Evolutionary conservation across 2,888 invertebrate genomes (phyloP), one percentile per base, ranked within the genome.

Genomic region (Onthophagus sagittarius): DNA sequence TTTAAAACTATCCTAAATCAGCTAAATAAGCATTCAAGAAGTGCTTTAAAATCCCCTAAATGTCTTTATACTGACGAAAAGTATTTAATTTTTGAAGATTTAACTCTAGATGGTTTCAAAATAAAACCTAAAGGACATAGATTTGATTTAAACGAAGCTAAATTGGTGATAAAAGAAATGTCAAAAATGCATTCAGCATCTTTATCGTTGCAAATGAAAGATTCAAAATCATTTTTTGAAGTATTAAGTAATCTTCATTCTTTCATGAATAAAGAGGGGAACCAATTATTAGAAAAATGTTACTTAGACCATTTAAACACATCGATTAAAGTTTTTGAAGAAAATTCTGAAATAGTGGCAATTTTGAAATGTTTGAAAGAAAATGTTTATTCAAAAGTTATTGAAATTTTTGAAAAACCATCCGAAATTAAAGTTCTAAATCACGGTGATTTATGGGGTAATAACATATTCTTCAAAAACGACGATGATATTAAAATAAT

Each of bases 401-500:
- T 13, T 23, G 23, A 71, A 33, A 15, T 71, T 67, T 72, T 67
- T 62, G 15, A 63, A 71, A 6, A 72, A 32, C 62, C 31, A 5
- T 39, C 64, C 13, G 64, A 64, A 64, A 32, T 72, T 15, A 14
- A 70, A 4, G 80, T 80, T 62, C 75, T 80, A 5, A 78, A 77
- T 63, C 80, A 80, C 64, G 80, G 80, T 9, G 78, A 78, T 76
- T 69, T 75, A 15, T 80, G 80, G 80, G 70, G 73, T 6, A 79
- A 78, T 32, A 79, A 80, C 71, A 74, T 78, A 33, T 65, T 79
- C 15, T 75, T 77, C 23, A 75, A 75, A 23, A 70, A 71, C 9
- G 69, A 76, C 1, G 67, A 73, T 15, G 74, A 76, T 53, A 15
- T 77, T 5, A 76, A 72, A 15, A 67, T 80, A 7, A 65, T 80